Conservation (phyloP, 2,113 vertebrate species). For the Candoia aspera region DNA sequence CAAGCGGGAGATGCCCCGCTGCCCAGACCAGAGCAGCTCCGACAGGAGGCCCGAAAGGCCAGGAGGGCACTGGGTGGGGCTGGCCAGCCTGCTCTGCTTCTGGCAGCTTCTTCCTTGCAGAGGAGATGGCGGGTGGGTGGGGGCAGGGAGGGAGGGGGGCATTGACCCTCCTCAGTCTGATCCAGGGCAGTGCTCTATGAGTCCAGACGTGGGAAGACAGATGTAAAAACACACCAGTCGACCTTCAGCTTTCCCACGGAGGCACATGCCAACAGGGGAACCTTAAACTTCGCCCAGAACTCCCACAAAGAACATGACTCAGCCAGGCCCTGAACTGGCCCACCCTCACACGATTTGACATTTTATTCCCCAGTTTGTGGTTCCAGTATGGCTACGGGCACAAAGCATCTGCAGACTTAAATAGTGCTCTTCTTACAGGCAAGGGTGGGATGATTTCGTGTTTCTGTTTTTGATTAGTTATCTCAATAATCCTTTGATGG, state of each 20-base stretch:
- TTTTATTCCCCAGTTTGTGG: not conserved
- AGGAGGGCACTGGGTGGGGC: not conserved
- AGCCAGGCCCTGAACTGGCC: not conserved
- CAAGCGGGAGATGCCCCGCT: not conserved
- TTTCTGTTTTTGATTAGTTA: not conserved
- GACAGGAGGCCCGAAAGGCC: not conserved
- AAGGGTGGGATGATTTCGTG: not conserved
- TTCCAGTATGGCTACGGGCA: not conserved
- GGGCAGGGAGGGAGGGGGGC: no score
- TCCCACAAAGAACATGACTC: not conserved
- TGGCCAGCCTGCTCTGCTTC: not conserved
- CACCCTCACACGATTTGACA: not conserved
- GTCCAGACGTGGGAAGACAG: not conserved
- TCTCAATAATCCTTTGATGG: not conserved
- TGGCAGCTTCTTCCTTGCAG: not conserved
- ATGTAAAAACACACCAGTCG: not conserved
- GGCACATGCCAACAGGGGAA: not conserved
- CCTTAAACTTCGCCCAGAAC: not conserved
- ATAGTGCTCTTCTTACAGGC: not conserved
- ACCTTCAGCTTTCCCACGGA: not conserved
- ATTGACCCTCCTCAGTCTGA: not conserved
- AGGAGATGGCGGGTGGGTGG: no score
- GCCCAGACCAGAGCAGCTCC: no score
- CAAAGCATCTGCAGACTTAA: not conserved
- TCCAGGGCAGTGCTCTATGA: not conserved